Base-by-base conservation (phyloP, 2,888 invertebrate genomes). In the Tenthredo mesomela region DNA sequence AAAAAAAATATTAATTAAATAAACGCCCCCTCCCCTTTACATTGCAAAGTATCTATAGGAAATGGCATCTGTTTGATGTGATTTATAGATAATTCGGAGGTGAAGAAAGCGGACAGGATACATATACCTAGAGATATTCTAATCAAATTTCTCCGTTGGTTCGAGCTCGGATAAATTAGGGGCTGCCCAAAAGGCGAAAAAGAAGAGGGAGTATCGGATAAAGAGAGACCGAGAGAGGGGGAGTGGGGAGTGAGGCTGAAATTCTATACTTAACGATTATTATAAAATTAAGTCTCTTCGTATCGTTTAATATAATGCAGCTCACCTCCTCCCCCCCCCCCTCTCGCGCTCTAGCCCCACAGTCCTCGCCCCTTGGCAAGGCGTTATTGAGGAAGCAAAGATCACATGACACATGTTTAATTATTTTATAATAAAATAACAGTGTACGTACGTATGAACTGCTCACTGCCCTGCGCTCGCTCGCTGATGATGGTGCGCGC, bases 401-500 rank as follows among this genome's bases (percentile, higher is more conserved):
- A 87, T 21, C 87, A 87, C 88, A 90, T 88, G 87, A 85, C 65
- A 88, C 84, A n/a, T 84, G 85, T 61, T 29, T 71, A 75, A 83
- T 84, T 25, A 84, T 85, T 54, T 54, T 84, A 71, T 61, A 58
- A 70, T 65, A 61, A 73, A 71, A 80, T 18, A 33, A 50, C 89
- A 89, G 89, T 91, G 91, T 92, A 91, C 89, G 91, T 92, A 92
- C 89, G 90, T 90, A 91, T 91, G 90, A 92, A 92, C 91, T 91
- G 91, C 91, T 92, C 93, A 93, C 92, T 93, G 93, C 92, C 93
- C 93, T 92, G 92, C 92, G 92, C 91, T 92, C 88, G 91, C 90
- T 90, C 88, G 91, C 89, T 90, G 88, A 89, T 90, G 88, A 88
- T 89, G 89, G 91, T 89, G 88, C 90, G 92, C 91, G 92, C 91